Evolutionary conservation across 2,888 invertebrate genomes (phyloP).

Genomic region (Schrankia costaestrigalis): DNA sequence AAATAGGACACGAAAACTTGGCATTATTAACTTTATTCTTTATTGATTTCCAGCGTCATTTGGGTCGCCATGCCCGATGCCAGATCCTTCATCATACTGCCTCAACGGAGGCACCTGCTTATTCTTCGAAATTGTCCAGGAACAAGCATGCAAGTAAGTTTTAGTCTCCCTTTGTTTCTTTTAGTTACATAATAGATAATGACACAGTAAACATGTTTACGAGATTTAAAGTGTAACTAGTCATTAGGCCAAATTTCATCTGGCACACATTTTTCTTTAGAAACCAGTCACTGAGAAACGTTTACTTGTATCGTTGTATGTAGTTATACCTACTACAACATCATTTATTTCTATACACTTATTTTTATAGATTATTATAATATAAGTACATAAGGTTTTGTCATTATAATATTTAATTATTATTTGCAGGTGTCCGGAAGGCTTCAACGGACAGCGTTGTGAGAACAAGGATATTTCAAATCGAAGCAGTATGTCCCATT

Average conservation of each 20-base stretch:
- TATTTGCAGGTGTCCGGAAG: constrained; percentile 86
- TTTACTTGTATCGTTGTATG: too few relatives aligned
- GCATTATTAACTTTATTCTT: too few relatives aligned
- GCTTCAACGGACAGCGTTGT: constrained; percentile 89
- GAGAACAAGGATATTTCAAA: constrained; percentile 89
- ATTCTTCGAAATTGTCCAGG: constrained; percentile 88
- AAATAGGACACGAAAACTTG: too few relatives aligned
- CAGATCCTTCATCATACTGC: constrained; percentile 85
- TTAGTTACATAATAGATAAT: too few relatives aligned
- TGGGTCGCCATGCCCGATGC: constrained; percentile 84
- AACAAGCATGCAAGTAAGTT: constrained; percentile 93
- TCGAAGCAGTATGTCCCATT: constrained; percentile 89
- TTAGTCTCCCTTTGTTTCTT: not conserved
- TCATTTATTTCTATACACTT: too few relatives aligned
- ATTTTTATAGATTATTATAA: too few relatives aligned
- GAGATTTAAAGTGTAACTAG: too few relatives aligned
- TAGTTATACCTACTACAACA: too few relatives aligned
- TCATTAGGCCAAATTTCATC: too few relatives aligned
- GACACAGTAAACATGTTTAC: too few relatives aligned
- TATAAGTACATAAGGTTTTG: not conserved
- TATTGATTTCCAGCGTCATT: constrained; percentile 58
- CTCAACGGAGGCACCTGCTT: constrained; percentile 93
- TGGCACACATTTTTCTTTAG: too few relatives aligned
- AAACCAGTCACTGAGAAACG: too few relatives aligned
- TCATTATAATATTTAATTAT: not conserved